A percentile compares a stretch with the other conserved stretches of the same genome.
These are phyloP conservation scores for Syrista parreyssii DNA, from an alignment of 2,888 invertebrate species.

Conservation along the genomic window DNA sequence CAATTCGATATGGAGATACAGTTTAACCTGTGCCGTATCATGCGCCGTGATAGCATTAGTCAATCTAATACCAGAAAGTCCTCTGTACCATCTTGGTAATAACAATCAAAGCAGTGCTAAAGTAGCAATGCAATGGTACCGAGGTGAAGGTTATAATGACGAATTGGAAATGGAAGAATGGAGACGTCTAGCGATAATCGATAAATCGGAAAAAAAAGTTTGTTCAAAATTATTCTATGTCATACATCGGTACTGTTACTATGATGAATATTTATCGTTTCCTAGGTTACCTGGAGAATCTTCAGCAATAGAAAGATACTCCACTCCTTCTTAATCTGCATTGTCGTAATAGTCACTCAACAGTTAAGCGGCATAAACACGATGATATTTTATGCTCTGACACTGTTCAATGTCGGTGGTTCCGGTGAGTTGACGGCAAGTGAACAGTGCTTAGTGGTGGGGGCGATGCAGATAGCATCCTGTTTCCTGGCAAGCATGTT, in stretches of 20 bases:
- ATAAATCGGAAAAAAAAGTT: background rate
- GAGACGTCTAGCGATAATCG: slow-evolving; percentile 27
- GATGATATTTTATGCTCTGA: slow-evolving; percentile 50
- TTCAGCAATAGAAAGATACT: slow-evolving; percentile 40
- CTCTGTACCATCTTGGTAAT: slow-evolving; percentile 42
- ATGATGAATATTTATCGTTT: background rate
- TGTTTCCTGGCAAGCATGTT: slow-evolving; percentile 43
- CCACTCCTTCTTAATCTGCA: slow-evolving; percentile 39
- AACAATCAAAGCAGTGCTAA: slow-evolving; percentile 41
- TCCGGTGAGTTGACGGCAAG: slow-evolving; percentile 48
- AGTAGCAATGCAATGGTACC: slow-evolving; percentile 45
- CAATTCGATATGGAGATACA: slow-evolving; percentile 43
- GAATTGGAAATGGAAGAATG: slow-evolving; percentile 44
- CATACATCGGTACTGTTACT: background rate
- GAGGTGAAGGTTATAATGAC: slow-evolving; percentile 31
- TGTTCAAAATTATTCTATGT: background rate
- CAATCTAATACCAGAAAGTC: slow-evolving; percentile 48
- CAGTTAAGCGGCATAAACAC: slow-evolving; percentile 52
- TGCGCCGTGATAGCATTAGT: slow-evolving; percentile 41
- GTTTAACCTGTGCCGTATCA: slow-evolving; percentile 45
- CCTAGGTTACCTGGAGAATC: slow-evolving; percentile 31
- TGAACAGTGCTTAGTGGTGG: slow-evolving; percentile 49
- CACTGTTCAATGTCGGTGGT: slow-evolving; percentile 49
- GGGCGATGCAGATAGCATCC: slow-evolving; percentile 46
- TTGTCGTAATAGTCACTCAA: slow-evolving; percentile 45